Evolutionary conservation across 2,113 vertebrate genomes (phyloP).

Genomic region (Phalacrocorax brasilianus): DNA sequence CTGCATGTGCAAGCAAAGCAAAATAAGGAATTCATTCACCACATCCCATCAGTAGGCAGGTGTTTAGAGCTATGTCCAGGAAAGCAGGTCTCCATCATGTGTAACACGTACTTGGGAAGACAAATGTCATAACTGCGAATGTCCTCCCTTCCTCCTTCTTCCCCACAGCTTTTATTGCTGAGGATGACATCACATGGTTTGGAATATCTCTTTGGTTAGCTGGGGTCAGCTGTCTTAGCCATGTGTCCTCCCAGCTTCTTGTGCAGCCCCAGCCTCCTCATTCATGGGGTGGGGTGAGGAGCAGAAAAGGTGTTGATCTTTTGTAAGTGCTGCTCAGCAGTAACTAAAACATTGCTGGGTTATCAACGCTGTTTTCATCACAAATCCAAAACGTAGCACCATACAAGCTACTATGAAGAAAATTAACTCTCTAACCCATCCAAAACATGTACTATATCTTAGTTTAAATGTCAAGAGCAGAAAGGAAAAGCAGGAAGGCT

Average conservation of each 20-base stretch:
- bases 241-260: not conserved
- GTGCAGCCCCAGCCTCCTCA: not conserved
- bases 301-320: not conserved
- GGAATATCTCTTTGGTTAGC: not conserved
- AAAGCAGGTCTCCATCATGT: too few relatives aligned
- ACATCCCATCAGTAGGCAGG: not conserved
- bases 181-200: not conserved
- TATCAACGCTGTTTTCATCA: not conserved
- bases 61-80: too few relatives aligned
- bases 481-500: not conserved
- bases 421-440: not conserved
- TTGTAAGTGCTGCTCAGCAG: not conserved
- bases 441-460: not conserved
- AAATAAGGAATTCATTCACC: not conserved
- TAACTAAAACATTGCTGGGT: not conserved
- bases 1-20: fast-evolving
- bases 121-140: fast-evolving
- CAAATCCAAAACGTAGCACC: not conserved
- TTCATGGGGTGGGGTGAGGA: not conserved
- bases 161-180: not conserved
- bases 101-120: not conserved
- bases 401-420: not conserved
- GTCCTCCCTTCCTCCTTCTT: not conserved
- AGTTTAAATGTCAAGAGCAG: not conserved
- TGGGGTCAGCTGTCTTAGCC: not conserved